phyloP scores from a whole-genome alignment of 2,797 vertebrate genomes.

The Prionace glauca region DNA sequence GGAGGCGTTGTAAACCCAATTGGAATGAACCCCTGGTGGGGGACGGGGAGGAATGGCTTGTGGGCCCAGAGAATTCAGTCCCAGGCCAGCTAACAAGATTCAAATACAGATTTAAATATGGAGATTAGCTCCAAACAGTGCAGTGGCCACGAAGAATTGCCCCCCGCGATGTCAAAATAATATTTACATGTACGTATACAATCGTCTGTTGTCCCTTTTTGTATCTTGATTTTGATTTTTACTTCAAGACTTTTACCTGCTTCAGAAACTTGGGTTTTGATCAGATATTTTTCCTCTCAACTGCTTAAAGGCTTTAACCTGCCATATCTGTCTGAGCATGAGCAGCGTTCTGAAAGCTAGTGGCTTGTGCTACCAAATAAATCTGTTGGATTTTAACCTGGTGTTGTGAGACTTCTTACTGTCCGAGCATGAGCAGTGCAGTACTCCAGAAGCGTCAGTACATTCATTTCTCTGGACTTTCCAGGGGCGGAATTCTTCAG shows the following conservation, averaged over 20 bases:
- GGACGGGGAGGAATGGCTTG: no score
- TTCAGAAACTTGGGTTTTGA: background rate
- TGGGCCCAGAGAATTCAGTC: no score
- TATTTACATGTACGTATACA: background rate
- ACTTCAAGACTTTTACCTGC: background rate
- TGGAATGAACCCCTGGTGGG: no score
- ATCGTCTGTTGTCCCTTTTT: background rate
- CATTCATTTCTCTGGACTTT: background rate
- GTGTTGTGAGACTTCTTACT: no score
- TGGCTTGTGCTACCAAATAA: no score
- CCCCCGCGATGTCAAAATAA: background rate
- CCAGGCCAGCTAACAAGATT: no score
- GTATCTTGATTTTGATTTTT: background rate
- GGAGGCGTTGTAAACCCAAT: background rate
- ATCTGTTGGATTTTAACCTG: no score
- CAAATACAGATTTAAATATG: no score
- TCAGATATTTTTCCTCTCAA: background rate
- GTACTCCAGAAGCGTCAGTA: background rate
- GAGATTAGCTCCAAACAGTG: no score
- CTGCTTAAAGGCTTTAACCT: background rate
- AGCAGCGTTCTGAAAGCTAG: no score
- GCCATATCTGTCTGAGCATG: background rate
- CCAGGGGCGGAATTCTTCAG: no score
- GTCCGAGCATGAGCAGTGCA: background rate
- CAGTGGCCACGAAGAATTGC: no score